phyloP scores from a whole-genome alignment of 1,140 invertebrate species.

The Aethina tumida region DNA sequence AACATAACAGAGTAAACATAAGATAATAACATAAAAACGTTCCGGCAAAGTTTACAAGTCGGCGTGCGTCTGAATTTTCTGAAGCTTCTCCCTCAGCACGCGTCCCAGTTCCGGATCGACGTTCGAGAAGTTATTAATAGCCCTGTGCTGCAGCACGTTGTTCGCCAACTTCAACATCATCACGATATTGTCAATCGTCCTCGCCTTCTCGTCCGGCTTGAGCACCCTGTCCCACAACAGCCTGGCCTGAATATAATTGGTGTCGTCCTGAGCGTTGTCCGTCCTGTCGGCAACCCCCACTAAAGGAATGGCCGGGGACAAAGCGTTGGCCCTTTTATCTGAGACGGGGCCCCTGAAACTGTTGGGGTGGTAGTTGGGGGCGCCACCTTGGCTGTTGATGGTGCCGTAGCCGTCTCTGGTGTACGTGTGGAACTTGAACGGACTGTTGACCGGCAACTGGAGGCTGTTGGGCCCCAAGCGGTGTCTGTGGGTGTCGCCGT shows the following conservation, averaged over 20 bases:
- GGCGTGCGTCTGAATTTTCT: slow-evolving; percentile 11
- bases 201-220: slow-evolving; percentile 54
- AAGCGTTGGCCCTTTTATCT: slow-evolving; percentile 40
- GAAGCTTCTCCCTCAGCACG: slow-evolving; percentile 28
- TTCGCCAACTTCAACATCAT: slow-evolving; percentile 65
- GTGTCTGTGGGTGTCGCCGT: slow-evolving; percentile 81
- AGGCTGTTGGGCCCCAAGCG: slow-evolving; percentile 79
- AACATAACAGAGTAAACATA: too few species aligned
- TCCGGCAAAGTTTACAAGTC: slow-evolving; percentile 7
- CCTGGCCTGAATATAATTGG: slow-evolving; percentile 77
- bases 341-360: slow-evolving; percentile 78
- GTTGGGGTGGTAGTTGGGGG: slow-evolving; percentile 94
- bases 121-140: slow-evolving; percentile 60
- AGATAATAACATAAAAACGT: too few species aligned
- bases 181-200: slow-evolving; percentile 74
- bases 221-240: slow-evolving; percentile 75
- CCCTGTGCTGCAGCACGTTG: slow-evolving; percentile 73
- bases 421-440: slow-evolving; percentile 57
- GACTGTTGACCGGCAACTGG: slow-evolving; percentile 82
- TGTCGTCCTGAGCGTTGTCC: slow-evolving; percentile 78
- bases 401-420: slow-evolving; percentile 76
- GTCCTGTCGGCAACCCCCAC: slow-evolving; percentile 47
- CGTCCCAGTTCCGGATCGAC: slow-evolving; percentile 57
- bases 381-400: slow-evolving; percentile 58
- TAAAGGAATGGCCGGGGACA: slow-evolving; percentile 43